These are phyloP conservation scores for Drosophila sordidapex DNA, from an alignment of 2,888 invertebrate genomes.

Conservation along the genomic window DNA sequence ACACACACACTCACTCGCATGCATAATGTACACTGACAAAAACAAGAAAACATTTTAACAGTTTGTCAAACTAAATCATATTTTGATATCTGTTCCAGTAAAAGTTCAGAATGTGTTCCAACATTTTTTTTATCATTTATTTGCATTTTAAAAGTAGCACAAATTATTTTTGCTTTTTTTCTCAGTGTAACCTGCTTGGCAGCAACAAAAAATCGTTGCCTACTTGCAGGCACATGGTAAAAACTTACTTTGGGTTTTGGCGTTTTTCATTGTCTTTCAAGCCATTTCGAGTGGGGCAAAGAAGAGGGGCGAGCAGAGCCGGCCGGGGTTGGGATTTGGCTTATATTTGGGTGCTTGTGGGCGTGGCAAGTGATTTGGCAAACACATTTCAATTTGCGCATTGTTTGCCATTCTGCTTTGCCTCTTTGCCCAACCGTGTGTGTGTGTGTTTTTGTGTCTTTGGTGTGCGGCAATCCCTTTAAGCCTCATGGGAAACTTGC, in stretches of 20 bases:
- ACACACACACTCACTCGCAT: slow-evolving; percentile 3
- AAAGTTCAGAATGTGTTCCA: background rate
- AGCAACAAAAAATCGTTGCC: slow-evolving; percentile 46
- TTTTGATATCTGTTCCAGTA: background rate
- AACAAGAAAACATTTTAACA: background rate
- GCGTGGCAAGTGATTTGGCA: slow-evolving; percentile 62
- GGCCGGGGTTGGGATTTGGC: background rate
- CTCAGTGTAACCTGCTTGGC: slow-evolving; percentile 4
- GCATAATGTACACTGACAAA: slow-evolving; percentile 6
- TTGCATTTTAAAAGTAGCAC: no score
- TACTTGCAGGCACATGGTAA: slow-evolving; percentile 64
- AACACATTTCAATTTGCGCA: slow-evolving; percentile 72
- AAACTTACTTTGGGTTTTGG: slow-evolving; percentile 39
- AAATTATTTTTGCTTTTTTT: background rate
- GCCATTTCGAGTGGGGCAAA: background rate
- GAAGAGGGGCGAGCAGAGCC: background rate
- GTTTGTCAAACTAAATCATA: background rate
- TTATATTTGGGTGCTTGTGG: slow-evolving; percentile 14
- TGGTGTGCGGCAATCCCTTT: slow-evolving; percentile 51
- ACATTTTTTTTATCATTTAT: background rate
- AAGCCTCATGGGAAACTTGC: slow-evolving; percentile 72
- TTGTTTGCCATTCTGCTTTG: slow-evolving; percentile 60
- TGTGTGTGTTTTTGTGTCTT: slow-evolving; percentile 8
- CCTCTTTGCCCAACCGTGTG: slow-evolving; percentile 28
- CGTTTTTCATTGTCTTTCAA: slow-evolving; percentile 33